Percentiles rank a stretch among this genome's conserved stretches.
Conservation (phyloP, 1,140 invertebrate genomes). For the Brevipalpus yothersi region DNA sequence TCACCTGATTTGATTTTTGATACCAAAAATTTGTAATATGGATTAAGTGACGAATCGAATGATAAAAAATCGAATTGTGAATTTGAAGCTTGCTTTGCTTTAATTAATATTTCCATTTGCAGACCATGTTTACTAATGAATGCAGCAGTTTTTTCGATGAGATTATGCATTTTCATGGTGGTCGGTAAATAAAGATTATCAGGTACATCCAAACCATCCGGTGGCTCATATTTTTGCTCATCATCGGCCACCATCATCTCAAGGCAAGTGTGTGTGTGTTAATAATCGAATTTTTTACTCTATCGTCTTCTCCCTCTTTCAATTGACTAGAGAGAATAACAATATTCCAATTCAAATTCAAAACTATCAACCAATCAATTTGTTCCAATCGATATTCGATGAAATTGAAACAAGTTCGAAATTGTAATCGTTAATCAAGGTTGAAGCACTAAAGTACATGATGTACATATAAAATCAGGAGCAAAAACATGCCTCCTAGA, state of each 20-base stretch:
- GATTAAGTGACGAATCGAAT: conserved; percentile 53
- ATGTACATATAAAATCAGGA: too few species aligned
- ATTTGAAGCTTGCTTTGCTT: conserved; percentile 84
- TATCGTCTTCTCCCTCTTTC: too few species aligned
- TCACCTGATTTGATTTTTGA: conserved; percentile 51
- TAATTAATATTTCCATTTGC: conserved; percentile 95
- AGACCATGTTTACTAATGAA: conserved; percentile 77
- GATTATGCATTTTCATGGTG: conserved; percentile 55
- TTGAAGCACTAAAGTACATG: too few species aligned
- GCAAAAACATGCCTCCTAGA: too few species aligned
- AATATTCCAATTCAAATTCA: too few species aligned
- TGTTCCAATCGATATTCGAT: too few species aligned
- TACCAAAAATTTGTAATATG: conserved; percentile 68
- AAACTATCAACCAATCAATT: too few species aligned
- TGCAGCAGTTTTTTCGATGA: conserved; percentile 84
- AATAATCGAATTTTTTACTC: too few species aligned
- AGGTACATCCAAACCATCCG: not conserved
- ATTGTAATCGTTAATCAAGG: too few species aligned
- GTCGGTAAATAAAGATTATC: not conserved
- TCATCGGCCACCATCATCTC: not conserved
- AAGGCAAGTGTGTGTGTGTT: not conserved
- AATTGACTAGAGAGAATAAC: too few species aligned
- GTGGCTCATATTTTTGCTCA: not conserved
- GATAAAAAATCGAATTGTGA: conserved; percentile 76
- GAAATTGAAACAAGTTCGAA: too few species aligned